phyloP scores from a whole-genome alignment of 2,888 invertebrate genomes.

The Cecidostiba fungosa region DNA sequence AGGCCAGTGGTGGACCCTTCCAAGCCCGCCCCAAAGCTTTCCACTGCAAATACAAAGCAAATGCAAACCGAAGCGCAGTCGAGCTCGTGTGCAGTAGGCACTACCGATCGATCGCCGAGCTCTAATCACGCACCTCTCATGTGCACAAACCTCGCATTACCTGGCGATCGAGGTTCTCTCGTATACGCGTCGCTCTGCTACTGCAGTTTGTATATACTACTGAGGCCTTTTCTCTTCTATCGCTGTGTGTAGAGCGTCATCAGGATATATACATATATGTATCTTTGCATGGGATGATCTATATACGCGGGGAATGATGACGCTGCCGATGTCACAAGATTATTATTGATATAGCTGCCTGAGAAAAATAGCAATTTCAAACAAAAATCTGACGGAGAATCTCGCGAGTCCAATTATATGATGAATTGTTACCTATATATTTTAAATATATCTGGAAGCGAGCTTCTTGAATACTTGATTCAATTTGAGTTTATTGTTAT shows the following conservation, averaged over 20 bases:
- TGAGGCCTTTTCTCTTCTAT: not conserved
- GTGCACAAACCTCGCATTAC: constrained; percentile 18
- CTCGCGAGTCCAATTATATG: too few relatives aligned
- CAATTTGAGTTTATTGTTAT: too few relatives aligned
- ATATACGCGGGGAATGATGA: not conserved
- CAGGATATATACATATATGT: not conserved
- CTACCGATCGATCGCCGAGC: not conserved
- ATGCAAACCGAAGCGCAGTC: constrained; percentile 25
- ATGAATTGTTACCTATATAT: too few relatives aligned
- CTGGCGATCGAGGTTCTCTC: too few relatives aligned
- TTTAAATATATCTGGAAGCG: too few relatives aligned
- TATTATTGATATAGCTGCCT: not conserved
- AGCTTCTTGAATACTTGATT: too few relatives aligned
- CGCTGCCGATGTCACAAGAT: not conserved
- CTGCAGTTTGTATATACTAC: not conserved
- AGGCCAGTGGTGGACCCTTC: constrained; percentile 5
- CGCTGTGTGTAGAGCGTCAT: too few relatives aligned
- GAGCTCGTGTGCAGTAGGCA: not conserved
- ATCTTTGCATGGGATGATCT: not conserved
- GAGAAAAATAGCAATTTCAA: too few relatives aligned
- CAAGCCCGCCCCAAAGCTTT: constrained; percentile 3
- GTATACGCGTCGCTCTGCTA: not conserved
- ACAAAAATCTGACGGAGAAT: too few relatives aligned
- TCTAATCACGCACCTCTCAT: constrained; percentile 18
- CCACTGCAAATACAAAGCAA: constrained; percentile 33